A percentile compares a stretch with the other conserved stretches of the same genome.
phyloP scores from a whole-genome alignment of 2,888 invertebrate species.

The Caenorhabditis parvicauda region DNA sequence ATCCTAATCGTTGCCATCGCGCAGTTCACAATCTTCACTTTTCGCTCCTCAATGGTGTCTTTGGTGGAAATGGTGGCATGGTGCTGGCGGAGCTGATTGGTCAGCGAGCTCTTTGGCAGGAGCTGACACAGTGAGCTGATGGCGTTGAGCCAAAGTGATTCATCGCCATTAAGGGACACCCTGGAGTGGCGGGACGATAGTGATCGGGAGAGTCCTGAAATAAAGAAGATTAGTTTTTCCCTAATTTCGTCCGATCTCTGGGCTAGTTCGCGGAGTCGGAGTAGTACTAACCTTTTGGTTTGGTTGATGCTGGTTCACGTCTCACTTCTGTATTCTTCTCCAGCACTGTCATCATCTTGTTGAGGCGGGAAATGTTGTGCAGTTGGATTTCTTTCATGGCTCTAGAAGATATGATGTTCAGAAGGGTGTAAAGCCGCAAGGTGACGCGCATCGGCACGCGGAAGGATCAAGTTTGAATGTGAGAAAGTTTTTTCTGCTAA shows the following conservation, averaged over 20 bases:
- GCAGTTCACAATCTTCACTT: constrained; percentile 30
- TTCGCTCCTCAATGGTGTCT: constrained; percentile 40
- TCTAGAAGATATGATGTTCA: constrained; percentile 3
- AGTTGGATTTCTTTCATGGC: constrained; percentile 34
- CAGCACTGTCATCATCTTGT: constrained; percentile 27
- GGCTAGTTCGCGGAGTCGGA: not conserved
- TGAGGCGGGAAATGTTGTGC: constrained; percentile 25
- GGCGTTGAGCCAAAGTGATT: constrained; percentile 36
- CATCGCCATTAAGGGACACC: constrained; percentile 38
- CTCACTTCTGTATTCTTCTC: constrained; percentile 21
- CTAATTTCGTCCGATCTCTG: not conserved
- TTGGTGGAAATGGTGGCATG: constrained; percentile 24
- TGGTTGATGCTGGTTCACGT: constrained; percentile 16
- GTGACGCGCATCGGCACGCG: too few relatives aligned
- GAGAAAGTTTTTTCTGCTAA: not conserved
- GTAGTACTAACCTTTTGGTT: constrained; percentile 4
- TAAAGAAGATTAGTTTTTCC: not conserved
- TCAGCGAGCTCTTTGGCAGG: constrained; percentile 20
- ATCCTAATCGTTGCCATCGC: constrained; percentile 35
- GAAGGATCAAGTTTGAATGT: not conserved
- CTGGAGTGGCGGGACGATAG: constrained; percentile 33
- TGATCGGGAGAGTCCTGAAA: constrained; percentile 5
- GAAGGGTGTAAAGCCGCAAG: not conserved
- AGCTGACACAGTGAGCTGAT: constrained; percentile 21
- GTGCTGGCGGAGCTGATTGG: constrained; percentile 20